These are phyloP conservation scores for Cetoscarus ocellatus DNA, from an alignment of 2,797 vertebrate species.

Conservation along the genomic window DNA sequence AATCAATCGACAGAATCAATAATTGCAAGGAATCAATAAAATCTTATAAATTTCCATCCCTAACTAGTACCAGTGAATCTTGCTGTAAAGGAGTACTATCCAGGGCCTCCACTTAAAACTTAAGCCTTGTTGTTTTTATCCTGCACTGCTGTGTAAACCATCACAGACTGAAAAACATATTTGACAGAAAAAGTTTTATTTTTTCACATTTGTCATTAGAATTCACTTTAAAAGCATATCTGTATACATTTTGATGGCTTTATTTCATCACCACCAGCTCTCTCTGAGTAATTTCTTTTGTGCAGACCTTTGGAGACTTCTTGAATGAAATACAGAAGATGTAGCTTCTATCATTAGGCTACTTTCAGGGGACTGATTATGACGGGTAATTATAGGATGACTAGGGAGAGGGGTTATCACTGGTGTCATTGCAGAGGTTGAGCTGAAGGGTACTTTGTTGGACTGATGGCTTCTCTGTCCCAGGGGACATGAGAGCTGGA, in stretches of 20 bases:
- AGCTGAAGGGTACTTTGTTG: constrained; percentile 62
- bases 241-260: constrained; percentile 18
- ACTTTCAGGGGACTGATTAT: constrained; percentile 63
- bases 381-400: constrained; percentile 61
- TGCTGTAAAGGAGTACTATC: too few species aligned
- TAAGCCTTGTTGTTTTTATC: too few species aligned
- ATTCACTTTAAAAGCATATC: background rate
- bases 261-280: constrained; percentile 14
- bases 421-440: constrained; percentile 58
- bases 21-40: too few species aligned
- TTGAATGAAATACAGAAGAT: constrained; percentile 42
- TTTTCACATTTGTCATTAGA: constrained; percentile 7
- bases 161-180: background rate
- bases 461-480: constrained; percentile 52
- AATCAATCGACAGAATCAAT: too few species aligned
- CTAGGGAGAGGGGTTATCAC: constrained; percentile 60
- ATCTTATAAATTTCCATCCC: too few species aligned
- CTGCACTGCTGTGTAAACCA: too few species aligned
- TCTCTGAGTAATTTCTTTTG: constrained; percentile 2
- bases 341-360: constrained; percentile 47
- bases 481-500: constrained; percentile 38
- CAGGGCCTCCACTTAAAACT: too few species aligned
- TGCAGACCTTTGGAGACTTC: constrained; percentile 40
- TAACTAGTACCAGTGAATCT: too few species aligned
- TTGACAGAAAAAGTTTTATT: background rate